Conservation (phyloP, 2,113 vertebrate species). For the Aythya baeri region DNA sequence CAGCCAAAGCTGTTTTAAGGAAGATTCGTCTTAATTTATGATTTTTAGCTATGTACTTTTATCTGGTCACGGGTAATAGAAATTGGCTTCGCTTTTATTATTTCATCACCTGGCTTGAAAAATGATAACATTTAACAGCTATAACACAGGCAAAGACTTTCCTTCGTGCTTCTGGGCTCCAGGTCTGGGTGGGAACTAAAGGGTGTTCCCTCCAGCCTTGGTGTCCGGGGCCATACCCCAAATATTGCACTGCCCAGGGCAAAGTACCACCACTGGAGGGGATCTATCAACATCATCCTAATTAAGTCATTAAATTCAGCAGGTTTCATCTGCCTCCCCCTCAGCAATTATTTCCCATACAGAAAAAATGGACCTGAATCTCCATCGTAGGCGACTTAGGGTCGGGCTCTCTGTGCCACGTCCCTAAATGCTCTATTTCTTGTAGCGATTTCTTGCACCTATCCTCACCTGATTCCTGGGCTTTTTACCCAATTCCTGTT, state of each 20-base stretch:
- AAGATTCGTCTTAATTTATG: background rate
- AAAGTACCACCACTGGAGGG: accelerated
- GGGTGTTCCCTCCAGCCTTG: background rate
- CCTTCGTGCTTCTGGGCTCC: too few relatives aligned
- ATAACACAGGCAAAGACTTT: background rate
- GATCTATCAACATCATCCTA: background rate
- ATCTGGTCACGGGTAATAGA: accelerated
- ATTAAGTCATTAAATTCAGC: background rate
- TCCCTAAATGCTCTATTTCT: background rate
- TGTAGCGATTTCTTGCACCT: background rate
- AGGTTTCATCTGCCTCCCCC: background rate
- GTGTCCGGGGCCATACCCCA: accelerated
- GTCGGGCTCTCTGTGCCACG: background rate
- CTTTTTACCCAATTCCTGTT: background rate
- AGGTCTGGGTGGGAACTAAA: background rate
- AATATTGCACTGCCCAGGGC: background rate
- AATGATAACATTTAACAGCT: background rate
- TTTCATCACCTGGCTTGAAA: background rate
- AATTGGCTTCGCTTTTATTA: background rate
- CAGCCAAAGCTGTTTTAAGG: background rate
- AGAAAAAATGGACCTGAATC: background rate
- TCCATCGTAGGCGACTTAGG: too few relatives aligned
- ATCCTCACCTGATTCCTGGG: background rate
- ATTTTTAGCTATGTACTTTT: too few relatives aligned
- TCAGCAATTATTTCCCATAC: background rate